Evolutionary conservation across 2,888 invertebrate species (phyloP).

Genomic region (Neocrepidodera transversa): DNA sequence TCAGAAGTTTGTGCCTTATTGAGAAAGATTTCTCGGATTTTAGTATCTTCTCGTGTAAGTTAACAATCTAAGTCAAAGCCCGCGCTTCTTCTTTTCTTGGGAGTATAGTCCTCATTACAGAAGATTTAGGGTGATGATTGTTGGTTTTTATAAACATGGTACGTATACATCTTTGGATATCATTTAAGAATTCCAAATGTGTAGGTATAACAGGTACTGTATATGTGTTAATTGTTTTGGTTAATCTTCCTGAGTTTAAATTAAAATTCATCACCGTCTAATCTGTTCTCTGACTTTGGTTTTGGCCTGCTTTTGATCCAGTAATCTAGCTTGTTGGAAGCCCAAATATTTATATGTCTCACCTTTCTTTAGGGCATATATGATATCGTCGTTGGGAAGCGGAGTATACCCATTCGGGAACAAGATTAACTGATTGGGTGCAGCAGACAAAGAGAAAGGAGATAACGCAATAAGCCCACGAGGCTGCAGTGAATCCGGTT

Average conservation of each 20-base stretch:
- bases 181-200: too few relatives aligned
- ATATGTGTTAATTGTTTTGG: too few relatives aligned
- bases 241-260: background rate
- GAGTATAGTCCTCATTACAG: background rate
- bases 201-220: too few relatives aligned
- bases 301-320: constrained; percentile 1
- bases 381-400: background rate
- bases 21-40: too few relatives aligned
- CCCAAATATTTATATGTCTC: constrained; percentile 1
- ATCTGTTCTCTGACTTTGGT: background rate
- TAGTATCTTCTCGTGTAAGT: too few relatives aligned
- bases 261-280: background rate
- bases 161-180: background rate
- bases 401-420: background rate
- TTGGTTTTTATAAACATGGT: background rate
- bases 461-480: too few relatives aligned
- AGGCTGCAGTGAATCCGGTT: too few relatives aligned
- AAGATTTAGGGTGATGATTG: background rate
- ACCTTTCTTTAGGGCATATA: background rate
- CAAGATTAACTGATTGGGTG: too few relatives aligned
- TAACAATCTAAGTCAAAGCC: background rate
- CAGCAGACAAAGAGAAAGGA: too few relatives aligned
- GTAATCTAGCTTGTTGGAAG: constrained; percentile 2
- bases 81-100: background rate
- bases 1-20: too few relatives aligned